These are phyloP conservation scores for Monochamus alternatus DNA, from an alignment of 2,888 invertebrate species.

Conservation along the genomic window DNA sequence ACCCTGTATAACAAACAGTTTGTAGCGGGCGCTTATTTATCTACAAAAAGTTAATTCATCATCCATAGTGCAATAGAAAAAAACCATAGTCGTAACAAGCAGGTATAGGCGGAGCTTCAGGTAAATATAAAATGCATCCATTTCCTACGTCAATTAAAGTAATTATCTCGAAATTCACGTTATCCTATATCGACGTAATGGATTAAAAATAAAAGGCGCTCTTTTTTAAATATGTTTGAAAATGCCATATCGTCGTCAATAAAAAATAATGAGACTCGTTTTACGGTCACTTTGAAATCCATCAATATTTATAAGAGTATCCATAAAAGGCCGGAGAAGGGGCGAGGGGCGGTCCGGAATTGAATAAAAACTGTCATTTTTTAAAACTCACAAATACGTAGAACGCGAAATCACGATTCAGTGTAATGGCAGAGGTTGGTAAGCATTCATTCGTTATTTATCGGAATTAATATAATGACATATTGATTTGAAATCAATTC, in stretches of 20 bases:
- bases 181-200: constrained; percentile 20
- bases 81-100: no score
- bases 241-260: constrained; percentile 53
- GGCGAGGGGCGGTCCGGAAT: constrained; percentile 33
- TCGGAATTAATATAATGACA: constrained; percentile 69
- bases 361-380: constrained; percentile 39
- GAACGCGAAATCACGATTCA: constrained; percentile 54
- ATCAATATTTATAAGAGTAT: constrained; percentile 53
- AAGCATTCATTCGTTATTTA: constrained; percentile 62
- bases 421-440: constrained; percentile 59
- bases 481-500: constrained; percentile 61
- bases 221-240: constrained; percentile 35
- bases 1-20: no score
- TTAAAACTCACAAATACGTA: constrained; percentile 35
- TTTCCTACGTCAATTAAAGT: constrained; percentile 8
- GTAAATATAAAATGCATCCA: constrained; percentile 10
- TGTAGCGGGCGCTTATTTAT: no score
- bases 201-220: constrained; percentile 30
- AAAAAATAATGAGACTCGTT: constrained; percentile 56
- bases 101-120: neutral
- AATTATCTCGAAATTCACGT: constrained; percentile 6
- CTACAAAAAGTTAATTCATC: no score
- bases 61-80: no score
- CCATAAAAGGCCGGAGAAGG: constrained; percentile 32
- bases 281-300: constrained; percentile 53